Evolutionary conservation across 1,140 invertebrate genomes (phyloP), one percentile per base, ranked within the genome.

Genomic region (Armadillidium nasatum): DNA sequence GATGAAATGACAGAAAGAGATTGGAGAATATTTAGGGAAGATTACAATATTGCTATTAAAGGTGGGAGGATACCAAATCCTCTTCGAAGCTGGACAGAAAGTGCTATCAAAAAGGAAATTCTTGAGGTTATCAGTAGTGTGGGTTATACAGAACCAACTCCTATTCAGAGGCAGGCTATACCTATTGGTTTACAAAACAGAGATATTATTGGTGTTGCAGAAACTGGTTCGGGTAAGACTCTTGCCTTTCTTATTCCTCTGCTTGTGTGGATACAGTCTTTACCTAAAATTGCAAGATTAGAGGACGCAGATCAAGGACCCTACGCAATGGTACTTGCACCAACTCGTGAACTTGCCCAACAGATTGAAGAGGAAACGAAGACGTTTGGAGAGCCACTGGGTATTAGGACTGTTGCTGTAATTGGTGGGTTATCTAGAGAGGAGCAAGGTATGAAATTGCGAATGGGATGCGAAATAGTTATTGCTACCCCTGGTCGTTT

Each of bases 341-440:
- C 98, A 0, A 99, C 98, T 69, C 91, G 97, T 86, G 98, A 99
- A 85, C 91, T 99, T 86, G 98, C 98, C 0, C 97, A 99, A 84
- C 98, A 99, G 86, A 99, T 99, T 82, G 97, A 99, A 87, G 97
- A 99, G 86, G 98, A 99, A 86, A 96, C 96, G 0, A 93, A 93
- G 76, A 99, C 98, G 86, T 99, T 99, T 88, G 97, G 96, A 23
- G 90, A 94, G 81, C 93, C 93, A 4, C 86, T 99, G 10, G 95
- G 94, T 33, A 97, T 99, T 70, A 89, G 95, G 74, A 98, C 96
- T 44, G 97, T 99, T 0, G 95, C 98, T 9, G 94, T 99, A 54
- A 98, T 99, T 79, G 98, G 98, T 85, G 81, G 81, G 44, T 86
- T 99, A 0, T 98, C 95, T 0, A 88, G 96, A 82, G 98, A 99